Evolutionary conservation across 1,140 invertebrate species (phyloP).

Genomic region (Rhyzopertha dominica): DNA sequence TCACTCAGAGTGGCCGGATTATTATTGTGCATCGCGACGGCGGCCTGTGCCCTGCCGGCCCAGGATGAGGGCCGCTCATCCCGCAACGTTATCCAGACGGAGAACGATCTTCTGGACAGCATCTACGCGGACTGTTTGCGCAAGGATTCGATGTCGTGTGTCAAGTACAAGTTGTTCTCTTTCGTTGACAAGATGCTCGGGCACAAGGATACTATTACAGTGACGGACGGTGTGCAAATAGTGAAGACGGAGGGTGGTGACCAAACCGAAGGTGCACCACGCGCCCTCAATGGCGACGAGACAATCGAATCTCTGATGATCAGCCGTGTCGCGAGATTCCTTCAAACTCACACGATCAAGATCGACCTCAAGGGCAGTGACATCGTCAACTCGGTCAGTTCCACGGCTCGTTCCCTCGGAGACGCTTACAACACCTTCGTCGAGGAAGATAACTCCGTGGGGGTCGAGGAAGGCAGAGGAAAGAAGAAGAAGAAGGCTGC

Average conservation of each 20-base stretch:
- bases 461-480: conserved; percentile 61
- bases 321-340: conserved; percentile 64
- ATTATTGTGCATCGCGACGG: conserved; percentile 51
- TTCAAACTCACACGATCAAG: conserved; percentile 72
- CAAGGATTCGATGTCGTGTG: conserved; percentile 73
- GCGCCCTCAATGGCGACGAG: conserved; percentile 57
- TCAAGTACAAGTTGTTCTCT: conserved; percentile 78
- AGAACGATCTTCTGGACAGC: conserved; percentile 70
- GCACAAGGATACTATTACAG: conserved; percentile 68
- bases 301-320: conserved; percentile 62
- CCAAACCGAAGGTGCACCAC: conserved; percentile 62
- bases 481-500: conserved; percentile 79
- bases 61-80: conserved; percentile 54
- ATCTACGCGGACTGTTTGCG: conserved; percentile 71
- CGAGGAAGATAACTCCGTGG: conserved; percentile 53
- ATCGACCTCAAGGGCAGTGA: conserved; percentile 80
- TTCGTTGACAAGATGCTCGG: conserved; percentile 76
- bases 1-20: conserved; percentile 33
- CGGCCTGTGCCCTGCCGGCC: conserved; percentile 58
- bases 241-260: conserved; percentile 64
- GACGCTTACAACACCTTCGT: conserved; percentile 62
- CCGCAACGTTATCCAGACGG: conserved; percentile 57
- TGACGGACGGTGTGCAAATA: conserved; percentile 75
- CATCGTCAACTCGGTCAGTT: conserved; percentile 71
- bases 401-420: conserved; percentile 69